phyloP scores from a whole-genome alignment of 2,797 vertebrate species.

The Mus caroli region DNA sequence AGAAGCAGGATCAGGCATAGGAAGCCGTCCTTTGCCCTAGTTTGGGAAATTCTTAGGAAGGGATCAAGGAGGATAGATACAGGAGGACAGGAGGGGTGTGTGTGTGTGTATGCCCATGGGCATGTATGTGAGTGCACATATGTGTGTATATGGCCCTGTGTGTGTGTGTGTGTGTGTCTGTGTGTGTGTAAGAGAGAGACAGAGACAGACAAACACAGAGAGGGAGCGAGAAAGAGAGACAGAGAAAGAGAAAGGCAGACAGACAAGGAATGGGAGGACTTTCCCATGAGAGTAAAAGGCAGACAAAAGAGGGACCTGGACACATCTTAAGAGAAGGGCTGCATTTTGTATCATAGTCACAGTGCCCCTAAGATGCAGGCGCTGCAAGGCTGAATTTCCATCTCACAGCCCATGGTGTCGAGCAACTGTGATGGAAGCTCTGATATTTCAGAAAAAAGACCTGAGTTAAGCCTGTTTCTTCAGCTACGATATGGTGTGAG shows the following conservation, averaged over 20 bases:
- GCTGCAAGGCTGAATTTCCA: neutral
- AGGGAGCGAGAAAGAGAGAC: neutral
- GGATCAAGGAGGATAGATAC: neutral
- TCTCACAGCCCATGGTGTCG: neutral
- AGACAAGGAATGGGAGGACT: neutral
- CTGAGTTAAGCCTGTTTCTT: neutral
- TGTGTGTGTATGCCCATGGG: neutral
- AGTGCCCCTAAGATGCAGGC: neutral
- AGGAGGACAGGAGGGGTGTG: neutral
- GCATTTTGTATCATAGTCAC: neutral
- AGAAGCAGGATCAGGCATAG: neutral
- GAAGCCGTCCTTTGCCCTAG: neutral
- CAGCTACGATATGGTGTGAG: neutral
- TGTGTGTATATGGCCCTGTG: neutral
- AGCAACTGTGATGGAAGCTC: neutral
- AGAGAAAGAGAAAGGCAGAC: neutral
- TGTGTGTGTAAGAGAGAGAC: neutral
- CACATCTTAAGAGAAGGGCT: neutral
- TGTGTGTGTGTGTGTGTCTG: accelerated
- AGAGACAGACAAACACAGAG: neutral
- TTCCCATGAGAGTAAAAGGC: neutral
- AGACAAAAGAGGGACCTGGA: constrained; percentile 12
- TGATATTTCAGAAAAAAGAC: neutral
- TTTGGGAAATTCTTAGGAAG: constrained; percentile 27
- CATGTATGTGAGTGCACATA: neutral